phyloP scores from a whole-genome alignment of 2,797 vertebrate genomes.

The Ispidina picta region DNA sequence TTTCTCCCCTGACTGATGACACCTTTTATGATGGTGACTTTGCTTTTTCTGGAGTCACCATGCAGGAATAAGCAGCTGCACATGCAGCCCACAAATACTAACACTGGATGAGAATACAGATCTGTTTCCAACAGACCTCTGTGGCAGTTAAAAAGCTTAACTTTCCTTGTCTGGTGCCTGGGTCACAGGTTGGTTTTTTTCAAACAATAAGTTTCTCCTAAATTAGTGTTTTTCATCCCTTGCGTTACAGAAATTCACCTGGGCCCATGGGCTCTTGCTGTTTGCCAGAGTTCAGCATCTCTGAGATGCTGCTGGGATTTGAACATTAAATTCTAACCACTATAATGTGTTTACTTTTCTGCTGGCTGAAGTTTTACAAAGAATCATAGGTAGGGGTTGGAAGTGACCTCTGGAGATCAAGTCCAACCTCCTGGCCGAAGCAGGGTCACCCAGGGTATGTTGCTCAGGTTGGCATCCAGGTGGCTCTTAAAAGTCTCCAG shows the following conservation, averaged over 20 bases:
- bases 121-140: neutral
- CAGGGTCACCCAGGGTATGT: too few relatives aligned
- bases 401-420: too few relatives aligned
- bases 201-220: neutral
- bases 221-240: neutral
- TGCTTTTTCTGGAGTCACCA: neutral
- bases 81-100: neutral
- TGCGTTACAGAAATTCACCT: neutral
- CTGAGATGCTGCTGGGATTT: neutral
- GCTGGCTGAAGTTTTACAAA: neutral
- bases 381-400: too few relatives aligned
- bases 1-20: neutral
- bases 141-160: neutral
- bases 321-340: neutral
- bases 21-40: neutral
- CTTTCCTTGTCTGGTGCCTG: neutral
- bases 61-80: neutral
- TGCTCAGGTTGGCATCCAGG: too few relatives aligned
- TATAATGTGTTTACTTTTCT: neutral
- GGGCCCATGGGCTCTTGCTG: neutral
- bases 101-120: neutral
- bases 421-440: too few relatives aligned
- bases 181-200: neutral
- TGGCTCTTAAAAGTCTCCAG: too few relatives aligned
- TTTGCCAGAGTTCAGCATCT: neutral